A percentile compares a stretch with the other conserved stretches of the same genome.
These are phyloP conservation scores for Micrasema minimum DNA, from an alignment of 1,140 invertebrate species.

Conservation along the genomic window DNA sequence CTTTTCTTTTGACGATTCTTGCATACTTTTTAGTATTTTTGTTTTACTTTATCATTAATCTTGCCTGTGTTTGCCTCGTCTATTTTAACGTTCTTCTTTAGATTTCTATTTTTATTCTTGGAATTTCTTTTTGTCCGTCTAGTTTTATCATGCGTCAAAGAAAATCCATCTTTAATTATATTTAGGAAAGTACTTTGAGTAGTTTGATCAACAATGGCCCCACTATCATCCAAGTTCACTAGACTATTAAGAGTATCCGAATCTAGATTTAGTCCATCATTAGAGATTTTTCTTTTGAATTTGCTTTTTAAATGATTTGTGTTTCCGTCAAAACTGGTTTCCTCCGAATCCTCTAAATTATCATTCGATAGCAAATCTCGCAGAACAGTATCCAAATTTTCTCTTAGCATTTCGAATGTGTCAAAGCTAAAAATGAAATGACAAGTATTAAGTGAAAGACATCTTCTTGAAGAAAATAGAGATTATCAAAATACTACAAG, in stretches of 20 bases:
- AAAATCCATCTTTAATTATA: conserved; percentile 4
- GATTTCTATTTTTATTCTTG: not conserved
- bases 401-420: conserved; percentile 84
- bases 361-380: conserved; percentile 73
- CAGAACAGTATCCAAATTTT: conserved; percentile 77
- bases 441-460: too few species aligned
- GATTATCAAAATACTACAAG: too few species aligned
- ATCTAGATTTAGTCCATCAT: conserved; percentile 1
- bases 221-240: conserved; percentile 10
- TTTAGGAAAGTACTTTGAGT: conserved; percentile 5
- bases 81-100: not conserved
- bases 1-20: conserved; percentile 18
- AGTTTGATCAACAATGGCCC: conserved; percentile 10
- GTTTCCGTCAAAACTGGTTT: conserved; percentile 19
- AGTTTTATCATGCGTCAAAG: conserved; percentile 12
- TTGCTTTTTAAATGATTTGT: conserved; percentile 33
- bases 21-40: conserved; percentile 5
- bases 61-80: not conserved
- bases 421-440: conserved; percentile 73
- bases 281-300: conserved; percentile 11
- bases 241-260: conserved; percentile 31
- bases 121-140: conserved; percentile 20
- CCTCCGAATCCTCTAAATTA: not conserved
- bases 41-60: not conserved
- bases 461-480: too few species aligned